Conservation (phyloP, 1,140 invertebrate genomes). For the Danaus melanippus region DNA sequence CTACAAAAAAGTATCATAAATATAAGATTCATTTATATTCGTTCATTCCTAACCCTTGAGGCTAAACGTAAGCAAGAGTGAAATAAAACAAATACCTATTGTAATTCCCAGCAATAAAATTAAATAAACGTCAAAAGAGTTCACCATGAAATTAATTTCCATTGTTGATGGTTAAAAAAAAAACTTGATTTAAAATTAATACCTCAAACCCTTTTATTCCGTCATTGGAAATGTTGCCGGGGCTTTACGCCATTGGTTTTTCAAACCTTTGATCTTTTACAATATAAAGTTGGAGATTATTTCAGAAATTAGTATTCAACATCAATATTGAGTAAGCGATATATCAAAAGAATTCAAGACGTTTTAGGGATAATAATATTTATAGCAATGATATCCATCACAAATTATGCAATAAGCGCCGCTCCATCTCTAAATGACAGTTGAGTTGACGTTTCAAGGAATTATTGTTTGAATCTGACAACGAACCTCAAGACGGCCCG, state of each 20-base stretch:
- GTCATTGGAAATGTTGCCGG: conserved; percentile 38
- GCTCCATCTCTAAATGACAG: no score
- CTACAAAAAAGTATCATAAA: conserved; percentile 67
- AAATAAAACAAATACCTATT: conserved; percentile 33
- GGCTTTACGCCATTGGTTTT: conserved; percentile 51
- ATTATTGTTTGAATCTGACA: no score
- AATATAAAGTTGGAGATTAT: conserved; percentile 18
- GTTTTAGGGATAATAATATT: no score
- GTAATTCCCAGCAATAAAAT: conserved; percentile 3
- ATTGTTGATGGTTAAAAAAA: conserved; percentile 18
- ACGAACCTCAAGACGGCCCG: no score
- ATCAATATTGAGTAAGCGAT: no score
- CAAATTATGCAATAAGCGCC: no score
- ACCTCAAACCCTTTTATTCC: conserved; percentile 45
- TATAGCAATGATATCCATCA: no score
- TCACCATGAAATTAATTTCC: conserved; percentile 21
- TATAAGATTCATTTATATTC: conserved; percentile 71
- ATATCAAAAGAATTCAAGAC: no score
- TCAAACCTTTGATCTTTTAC: conserved; percentile 49
- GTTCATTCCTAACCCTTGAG: conserved; percentile 55
- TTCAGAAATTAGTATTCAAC: no score
- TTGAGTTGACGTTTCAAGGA: no score
- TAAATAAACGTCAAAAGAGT: conserved; percentile 25
- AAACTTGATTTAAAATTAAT: conserved; percentile 54
- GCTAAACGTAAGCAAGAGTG: conserved; percentile 36